Evolutionary conservation across 2,797 vertebrate species (phyloP).

Genomic region (Notamacropus eugenii): DNA sequence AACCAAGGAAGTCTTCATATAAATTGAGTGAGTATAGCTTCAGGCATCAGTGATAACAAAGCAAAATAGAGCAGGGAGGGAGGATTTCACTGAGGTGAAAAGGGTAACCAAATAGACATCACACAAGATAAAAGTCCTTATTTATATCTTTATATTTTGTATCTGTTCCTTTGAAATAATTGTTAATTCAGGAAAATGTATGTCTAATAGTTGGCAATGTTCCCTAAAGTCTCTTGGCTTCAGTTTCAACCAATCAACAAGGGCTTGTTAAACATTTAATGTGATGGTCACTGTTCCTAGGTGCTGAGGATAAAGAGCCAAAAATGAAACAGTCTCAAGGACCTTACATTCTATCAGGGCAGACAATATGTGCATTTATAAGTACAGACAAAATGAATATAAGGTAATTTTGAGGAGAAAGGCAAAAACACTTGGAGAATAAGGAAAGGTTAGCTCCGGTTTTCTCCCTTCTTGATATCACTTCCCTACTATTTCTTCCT

Average conservation of each 20-base stretch:
- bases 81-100: conserved; percentile 37
- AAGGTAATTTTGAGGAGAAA: not conserved
- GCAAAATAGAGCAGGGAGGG: conserved; percentile 28
- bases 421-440: not conserved
- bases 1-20: conserved; percentile 41
- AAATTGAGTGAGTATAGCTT: conserved; percentile 56
- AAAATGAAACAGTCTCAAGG: not conserved
- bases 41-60: conserved; percentile 63
- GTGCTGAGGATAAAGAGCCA: not conserved
- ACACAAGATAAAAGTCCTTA: not conserved
- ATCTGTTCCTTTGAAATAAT: conserved; percentile 11
- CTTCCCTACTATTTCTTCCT: not conserved
- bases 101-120: not conserved
- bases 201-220: not conserved
- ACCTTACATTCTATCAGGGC: not conserved
- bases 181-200: conserved; percentile 45
- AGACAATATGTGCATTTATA: not conserved
- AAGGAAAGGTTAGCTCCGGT: not conserved
- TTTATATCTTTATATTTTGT: not conserved
- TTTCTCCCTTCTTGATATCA: not conserved
- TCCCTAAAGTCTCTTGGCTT: not conserved
- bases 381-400: not conserved
- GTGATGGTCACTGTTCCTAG: not conserved
- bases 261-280: not conserved
- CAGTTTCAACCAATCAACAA: not conserved